Evolutionary conservation across 1,140 invertebrate genomes (phyloP).

Genomic region (Plodia interpunctella): DNA sequence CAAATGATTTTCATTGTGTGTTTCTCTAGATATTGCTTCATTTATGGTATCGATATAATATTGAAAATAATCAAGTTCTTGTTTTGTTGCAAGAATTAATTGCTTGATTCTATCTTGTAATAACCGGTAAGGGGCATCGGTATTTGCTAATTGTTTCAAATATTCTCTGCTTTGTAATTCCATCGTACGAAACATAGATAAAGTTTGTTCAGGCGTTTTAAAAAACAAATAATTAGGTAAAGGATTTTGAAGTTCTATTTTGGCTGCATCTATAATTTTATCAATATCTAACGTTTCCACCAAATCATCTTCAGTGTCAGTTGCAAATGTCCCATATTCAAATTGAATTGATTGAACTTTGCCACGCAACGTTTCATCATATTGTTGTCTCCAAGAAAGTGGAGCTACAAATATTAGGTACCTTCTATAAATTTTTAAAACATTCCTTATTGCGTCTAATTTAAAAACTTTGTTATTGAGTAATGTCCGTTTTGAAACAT

Average conservation of each 20-base stretch:
- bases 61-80: conserved; percentile 65
- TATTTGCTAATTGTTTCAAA: conserved; percentile 79
- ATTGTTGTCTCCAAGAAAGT: conserved; percentile 76
- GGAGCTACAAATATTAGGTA: conserved; percentile 81
- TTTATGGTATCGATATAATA: conserved; percentile 64
- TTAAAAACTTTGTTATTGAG: conserved; percentile 79
- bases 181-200: conserved; percentile 79
- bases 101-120: conserved; percentile 73
- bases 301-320: conserved; percentile 60
- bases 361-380: conserved; percentile 57
- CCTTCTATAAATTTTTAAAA: conserved; percentile 80
- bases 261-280: conserved; percentile 58
- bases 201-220: conserved; percentile 76
- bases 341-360: conserved; percentile 54
- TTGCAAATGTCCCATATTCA: conserved; percentile 48
- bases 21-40: conserved; percentile 55
- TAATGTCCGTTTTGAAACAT: conserved; percentile 69
- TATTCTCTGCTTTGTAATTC: conserved; percentile 82
- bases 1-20: conserved; percentile 51
- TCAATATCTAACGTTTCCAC: conserved; percentile 62
- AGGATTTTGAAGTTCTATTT: conserved; percentile 60
- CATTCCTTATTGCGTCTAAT: conserved; percentile 79
- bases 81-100: conserved; percentile 49
- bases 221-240: conserved; percentile 77
- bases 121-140: conserved; percentile 76